Evolutionary conservation across 2,113 vertebrate species (phyloP), one percentile per base, ranked within the genome.

Genomic region (Asarcornis scutulata): DNA sequence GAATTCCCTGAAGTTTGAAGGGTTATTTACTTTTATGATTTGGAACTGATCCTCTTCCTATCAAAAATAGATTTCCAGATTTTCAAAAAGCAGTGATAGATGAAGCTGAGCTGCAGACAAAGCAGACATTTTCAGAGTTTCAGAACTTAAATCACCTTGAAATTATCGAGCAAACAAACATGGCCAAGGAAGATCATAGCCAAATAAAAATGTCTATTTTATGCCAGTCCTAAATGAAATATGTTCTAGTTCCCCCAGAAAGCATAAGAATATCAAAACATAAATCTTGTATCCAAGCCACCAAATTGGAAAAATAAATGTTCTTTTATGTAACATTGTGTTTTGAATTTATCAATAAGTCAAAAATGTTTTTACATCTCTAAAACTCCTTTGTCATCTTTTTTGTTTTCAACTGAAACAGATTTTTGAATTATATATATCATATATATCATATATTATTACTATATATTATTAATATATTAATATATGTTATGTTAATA

Each of bases 21-120:
- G 68, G 20, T 78, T 95, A 89, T 92, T 95, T 89, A 82, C 38
- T 92, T 92, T 89, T 82, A 91, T n/a, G 73, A 68, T 86, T 94
- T 93, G 69, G 56, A 96, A 42, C 42, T 64, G 69, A 92, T 88
- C 64, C 26, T 91, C 40, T 84, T 40, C 64, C 92, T 78, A 32
- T 72, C 86, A 89, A 84, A 93, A 93, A 29, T 32, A 53, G 9
- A 76, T 76, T 85, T 94, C 69, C 81, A 85, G 74, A 63, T 87
- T 88, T 87, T 62, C 53, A 87, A 75, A 68, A 91, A 86, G 17
- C 55, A 86, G 32, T 44, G 66, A 71, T 93, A 93, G 53, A 17
- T 34, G 13, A 79, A 89, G 53, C 25, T 76, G 40, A 72, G 69
- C 64, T 29, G 52, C 58, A 83, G 62, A 77, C 40, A 93, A 94